Base-by-base conservation (phyloP, 1,140 invertebrate genomes). In the Hylyphantes graminicola region DNA sequence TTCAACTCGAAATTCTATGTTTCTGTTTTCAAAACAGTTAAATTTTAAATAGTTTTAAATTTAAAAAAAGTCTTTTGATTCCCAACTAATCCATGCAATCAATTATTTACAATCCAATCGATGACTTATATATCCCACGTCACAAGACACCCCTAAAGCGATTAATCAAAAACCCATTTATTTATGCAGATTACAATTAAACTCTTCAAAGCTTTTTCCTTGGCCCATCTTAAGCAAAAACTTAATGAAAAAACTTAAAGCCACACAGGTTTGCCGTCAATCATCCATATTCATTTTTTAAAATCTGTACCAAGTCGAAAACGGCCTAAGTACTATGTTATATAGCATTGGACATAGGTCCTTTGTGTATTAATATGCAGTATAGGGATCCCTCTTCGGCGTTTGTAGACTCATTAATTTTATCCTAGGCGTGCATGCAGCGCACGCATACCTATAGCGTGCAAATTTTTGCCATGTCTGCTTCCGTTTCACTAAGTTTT, bases 131-230 rank as follows among this genome's bases (percentile, higher is more conserved):
- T 6, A 15, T 17, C 57, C 57, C 1, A 57, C 15, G 19, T 8
- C 9, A 21, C 54, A n/a, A 12, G 12, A 61, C 12, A 17, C 12
- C 12, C 17, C 3, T 17, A 12, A 35, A 70, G 67, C 19, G 10
- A 74, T 74, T 74, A 74, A 74, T 74, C 72, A 74, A 74, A 74
- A 74, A 74, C 72, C 59, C 72, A 74, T 74, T 74, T 74, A 53
- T 7, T 48, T 19, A 74, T 74, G 54, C 54, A 74, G 72, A 74
- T 74, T 59, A 74, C 72, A 57, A 74, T 74, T 74, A 74, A 74
- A 74, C 8, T 53, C 48, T 50, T 8, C 21, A 50, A 17, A 35
- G 67, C 35, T 15, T 13, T 57, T 74, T 35, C 72, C 21, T 19
- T 35, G 54, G 51, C 13, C 35, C 21, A 12, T 74, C 19, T 35